Evolutionary conservation across 2,888 invertebrate genomes (phyloP).

Genomic region (Cataglyphis altisquamis): DNA sequence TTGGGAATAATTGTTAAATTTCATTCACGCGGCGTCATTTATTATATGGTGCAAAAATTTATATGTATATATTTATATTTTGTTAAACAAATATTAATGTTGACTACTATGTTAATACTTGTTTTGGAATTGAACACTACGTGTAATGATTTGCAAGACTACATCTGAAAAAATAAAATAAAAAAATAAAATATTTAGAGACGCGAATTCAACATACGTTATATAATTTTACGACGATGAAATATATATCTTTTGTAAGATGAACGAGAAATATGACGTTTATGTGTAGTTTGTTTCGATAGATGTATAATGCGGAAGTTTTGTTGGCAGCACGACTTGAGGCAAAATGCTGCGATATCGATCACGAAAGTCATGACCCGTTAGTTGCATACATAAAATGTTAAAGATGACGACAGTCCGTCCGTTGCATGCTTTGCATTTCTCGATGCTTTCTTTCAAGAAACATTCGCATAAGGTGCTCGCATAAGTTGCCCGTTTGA

Average conservation of each 20-base stretch:
- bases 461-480: constrained; percentile 15
- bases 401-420: constrained; percentile 63
- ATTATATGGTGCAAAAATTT: neutral
- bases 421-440: constrained; percentile 53
- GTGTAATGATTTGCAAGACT: neutral
- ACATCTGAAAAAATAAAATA: neutral
- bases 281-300: constrained; percentile 5
- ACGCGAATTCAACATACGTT: neutral
- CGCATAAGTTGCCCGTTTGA: neutral
- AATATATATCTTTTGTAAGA: neutral
- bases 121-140: neutral
- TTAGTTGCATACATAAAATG: constrained; percentile 59
- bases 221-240: neutral
- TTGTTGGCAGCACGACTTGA: constrained; percentile 27
- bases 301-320: constrained; percentile 51
- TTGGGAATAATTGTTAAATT: constrained; percentile 1
- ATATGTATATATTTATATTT: neutral
- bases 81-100: neutral
- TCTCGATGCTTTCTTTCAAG: constrained; percentile 38
- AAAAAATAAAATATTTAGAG: constrained; percentile 12
- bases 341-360: constrained; percentile 54
- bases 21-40: neutral
- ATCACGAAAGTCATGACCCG: constrained; percentile 54
- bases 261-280: neutral
- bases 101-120: neutral